Evolutionary conservation across 2,888 invertebrate species (phyloP).

Genomic region (Glaucopsyche alexis): DNA sequence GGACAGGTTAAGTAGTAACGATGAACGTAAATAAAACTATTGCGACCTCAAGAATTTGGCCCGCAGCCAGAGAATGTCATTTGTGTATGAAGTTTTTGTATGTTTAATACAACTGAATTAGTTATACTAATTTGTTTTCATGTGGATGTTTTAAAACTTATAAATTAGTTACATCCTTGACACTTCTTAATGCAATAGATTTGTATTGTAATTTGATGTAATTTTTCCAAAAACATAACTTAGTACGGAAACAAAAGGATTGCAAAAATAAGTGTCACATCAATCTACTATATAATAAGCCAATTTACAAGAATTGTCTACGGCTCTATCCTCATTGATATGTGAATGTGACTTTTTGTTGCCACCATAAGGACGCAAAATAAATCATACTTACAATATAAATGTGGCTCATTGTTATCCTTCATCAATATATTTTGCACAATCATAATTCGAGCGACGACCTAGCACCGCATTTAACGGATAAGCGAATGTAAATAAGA

Average conservation of each 20-base stretch:
- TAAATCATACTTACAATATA: slow-evolving; percentile 29
- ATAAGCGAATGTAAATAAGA: slow-evolving; percentile 66
- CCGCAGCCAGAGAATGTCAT: slow-evolving; percentile 3
- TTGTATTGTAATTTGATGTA: not conserved
- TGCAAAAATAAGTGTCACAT: not conserved
- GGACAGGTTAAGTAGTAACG: not conserved
- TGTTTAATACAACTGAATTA: not conserved
- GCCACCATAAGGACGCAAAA: slow-evolving; percentile 28
- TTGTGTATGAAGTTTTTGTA: slow-evolving; percentile 9
- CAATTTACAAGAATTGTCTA: not conserved
- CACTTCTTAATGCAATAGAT: too few species aligned
- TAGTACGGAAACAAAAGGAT: not conserved
- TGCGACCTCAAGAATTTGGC: slow-evolving; percentile 4
- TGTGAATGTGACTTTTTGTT: slow-evolving; percentile 6
- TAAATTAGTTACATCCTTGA: too few species aligned
- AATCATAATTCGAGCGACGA: slow-evolving; percentile 61
- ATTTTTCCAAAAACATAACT: not conserved
- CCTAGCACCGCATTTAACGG: slow-evolving; percentile 56
- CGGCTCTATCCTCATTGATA: not conserved
- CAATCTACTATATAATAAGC: not conserved
- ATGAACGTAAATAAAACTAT: slow-evolving; percentile 20
- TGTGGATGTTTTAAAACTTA: not conserved
- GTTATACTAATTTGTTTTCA: not conserved
- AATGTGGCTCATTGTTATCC: slow-evolving; percentile 37
- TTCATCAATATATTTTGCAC: slow-evolving; percentile 50